A percentile compares a stretch with the other conserved stretches of the same genome.
Evolutionary conservation across 2,797 vertebrate genomes (phyloP).

Genomic region (Tragopan temminckii): DNA sequence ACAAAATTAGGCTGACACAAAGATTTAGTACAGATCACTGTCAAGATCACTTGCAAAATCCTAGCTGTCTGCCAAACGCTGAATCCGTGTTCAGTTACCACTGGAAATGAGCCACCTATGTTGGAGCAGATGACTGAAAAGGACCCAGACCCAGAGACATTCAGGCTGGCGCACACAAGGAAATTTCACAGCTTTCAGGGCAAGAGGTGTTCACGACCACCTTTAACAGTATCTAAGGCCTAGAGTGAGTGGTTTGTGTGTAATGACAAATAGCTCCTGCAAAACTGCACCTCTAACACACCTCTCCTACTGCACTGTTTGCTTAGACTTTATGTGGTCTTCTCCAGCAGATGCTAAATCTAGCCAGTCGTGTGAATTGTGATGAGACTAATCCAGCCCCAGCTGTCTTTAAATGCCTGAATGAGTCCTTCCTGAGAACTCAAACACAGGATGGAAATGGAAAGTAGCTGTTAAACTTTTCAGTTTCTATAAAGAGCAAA

Average conservation of each 20-base stretch:
- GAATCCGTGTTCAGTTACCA: neutral
- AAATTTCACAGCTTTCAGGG: neutral
- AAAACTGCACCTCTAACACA: neutral
- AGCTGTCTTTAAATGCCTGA: neutral
- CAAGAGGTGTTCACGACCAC: neutral
- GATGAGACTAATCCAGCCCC: neutral
- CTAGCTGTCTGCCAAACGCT: neutral
- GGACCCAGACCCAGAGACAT: neutral
- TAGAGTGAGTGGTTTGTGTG: rapidly evolving
- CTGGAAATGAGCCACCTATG: neutral
- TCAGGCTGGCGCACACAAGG: neutral
- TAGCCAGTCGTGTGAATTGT: neutral
- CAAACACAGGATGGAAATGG: neutral
- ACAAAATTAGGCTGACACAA: neutral
- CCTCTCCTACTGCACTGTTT: neutral
- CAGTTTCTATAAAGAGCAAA: neutral
- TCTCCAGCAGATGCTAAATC: neutral
- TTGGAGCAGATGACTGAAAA: neutral
- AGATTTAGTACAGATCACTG: neutral
- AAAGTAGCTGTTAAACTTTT: neutral
- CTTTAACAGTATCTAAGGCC: neutral
- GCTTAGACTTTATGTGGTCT: neutral
- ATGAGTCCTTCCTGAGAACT: neutral
- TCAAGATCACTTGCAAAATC: neutral
- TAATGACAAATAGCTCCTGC: neutral